phyloP scores from a whole-genome alignment of 2,797 vertebrate species.

The Notoglanidium macrostoma region DNA sequence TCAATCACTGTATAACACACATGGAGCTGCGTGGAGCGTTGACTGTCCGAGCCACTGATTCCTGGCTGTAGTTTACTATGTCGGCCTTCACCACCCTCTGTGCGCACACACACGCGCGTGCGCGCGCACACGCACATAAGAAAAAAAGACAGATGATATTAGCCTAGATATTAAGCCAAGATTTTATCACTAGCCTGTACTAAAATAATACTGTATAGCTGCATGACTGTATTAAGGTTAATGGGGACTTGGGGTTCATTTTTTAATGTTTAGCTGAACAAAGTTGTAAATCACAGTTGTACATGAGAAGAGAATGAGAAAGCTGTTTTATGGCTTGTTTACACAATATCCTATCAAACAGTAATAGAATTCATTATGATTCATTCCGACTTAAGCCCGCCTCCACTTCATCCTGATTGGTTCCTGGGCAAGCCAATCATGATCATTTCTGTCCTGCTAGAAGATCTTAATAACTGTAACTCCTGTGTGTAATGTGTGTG shows the following conservation, averaged over 20 bases:
- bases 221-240: not conserved
- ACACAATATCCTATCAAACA: not conserved
- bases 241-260: not conserved
- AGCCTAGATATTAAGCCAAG: not conserved
- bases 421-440: not conserved
- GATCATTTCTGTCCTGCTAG: not conserved
- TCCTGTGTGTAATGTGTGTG: not conserved
- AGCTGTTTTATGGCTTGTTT: not conserved
- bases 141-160: not conserved
- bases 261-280: not conserved
- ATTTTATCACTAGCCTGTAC: not conserved
- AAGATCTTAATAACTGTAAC: not conserved
- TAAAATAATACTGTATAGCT: not conserved
- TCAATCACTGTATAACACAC: slow-evolving; percentile 90
- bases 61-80: slow-evolving; percentile 99
- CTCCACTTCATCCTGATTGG: not conserved
- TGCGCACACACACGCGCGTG: not conserved
- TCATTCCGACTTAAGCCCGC: not conserved
- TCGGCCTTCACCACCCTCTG: slow-evolving; percentile 97
- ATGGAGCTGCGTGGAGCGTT: slow-evolving; percentile 94
- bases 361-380: not conserved
- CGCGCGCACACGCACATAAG: not conserved
- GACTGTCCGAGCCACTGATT: slow-evolving; percentile 83
- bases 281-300: not conserved
- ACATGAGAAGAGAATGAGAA: not conserved